Percentiles rank a stretch among this genome's conserved stretches.
Evolutionary conservation across 2,113 vertebrate genomes (phyloP).

Genomic region (Nannobrachium achirus): DNA sequence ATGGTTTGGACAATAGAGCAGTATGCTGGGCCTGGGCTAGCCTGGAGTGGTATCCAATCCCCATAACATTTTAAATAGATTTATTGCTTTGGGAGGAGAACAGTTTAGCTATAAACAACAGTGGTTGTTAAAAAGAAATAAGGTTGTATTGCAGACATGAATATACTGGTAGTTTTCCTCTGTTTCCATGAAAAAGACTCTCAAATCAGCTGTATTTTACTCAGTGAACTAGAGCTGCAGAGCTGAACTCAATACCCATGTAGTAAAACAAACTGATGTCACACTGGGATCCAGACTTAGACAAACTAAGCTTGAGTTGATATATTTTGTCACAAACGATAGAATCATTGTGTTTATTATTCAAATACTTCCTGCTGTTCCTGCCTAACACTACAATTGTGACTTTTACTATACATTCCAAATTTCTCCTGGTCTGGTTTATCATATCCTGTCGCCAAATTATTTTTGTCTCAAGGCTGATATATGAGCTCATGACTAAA

Average conservation of each 20-base stretch:
- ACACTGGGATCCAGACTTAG: background rate
- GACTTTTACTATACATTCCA: conserved; percentile 8
- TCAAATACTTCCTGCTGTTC: background rate
- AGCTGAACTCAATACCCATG: conserved; percentile 12
- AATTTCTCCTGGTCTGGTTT: background rate
- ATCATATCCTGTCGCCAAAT: background rate
- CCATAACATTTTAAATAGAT: background rate
- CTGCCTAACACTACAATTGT: conserved; percentile 16
- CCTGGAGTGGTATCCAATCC: background rate
- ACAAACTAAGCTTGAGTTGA: background rate
- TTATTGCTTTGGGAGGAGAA: background rate
- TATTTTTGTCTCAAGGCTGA: background rate
- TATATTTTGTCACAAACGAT: background rate
- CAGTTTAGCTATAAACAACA: background rate
- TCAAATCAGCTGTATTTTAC: background rate
- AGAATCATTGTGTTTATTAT: conserved; percentile 9
- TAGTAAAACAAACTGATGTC: background rate
- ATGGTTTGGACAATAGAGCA: background rate
- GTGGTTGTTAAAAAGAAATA: background rate
- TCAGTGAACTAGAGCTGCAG: conserved; percentile 11
- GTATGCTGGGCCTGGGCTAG: background rate
- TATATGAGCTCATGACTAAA: background rate
- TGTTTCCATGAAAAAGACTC: conserved; percentile 36
- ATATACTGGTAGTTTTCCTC: conserved; percentile 8
- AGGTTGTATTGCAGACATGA: background rate